Base-by-base conservation (phyloP, 2,797 vertebrate genomes). In the Euphonia xanthogaster region DNA sequence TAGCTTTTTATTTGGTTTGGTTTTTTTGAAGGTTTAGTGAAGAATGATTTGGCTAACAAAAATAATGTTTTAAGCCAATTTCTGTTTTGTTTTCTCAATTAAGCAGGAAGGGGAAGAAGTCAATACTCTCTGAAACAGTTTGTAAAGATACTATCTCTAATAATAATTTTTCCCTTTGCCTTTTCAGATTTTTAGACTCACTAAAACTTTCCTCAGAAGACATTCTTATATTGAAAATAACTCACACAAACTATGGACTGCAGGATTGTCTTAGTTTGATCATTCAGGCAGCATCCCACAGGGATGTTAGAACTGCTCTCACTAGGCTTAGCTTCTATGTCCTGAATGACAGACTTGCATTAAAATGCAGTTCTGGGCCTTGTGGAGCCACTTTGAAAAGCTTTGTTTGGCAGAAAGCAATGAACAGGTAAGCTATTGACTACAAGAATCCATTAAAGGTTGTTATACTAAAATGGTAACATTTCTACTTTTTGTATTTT, bases 241-340 rank as follows among this genome's bases (percentile, higher is more conserved):
- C 98, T 22, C 98, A 98, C 78, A 92, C 97, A 45, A 97, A 96
- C 20, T 96, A 81, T 14, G 98, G 98, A 9, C 97, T 99, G 82
- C 98, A 97, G 93, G 98, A 98, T 92, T 99, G 99, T 96, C 97
- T 99, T 91, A 96, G 96, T 91, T 97, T 98, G 87, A 97, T 99
- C 10, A 70, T 94, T 93, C 98, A 95, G 10, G 99, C 99, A 42
- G 94, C 88, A 19, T 98, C 98, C 68, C 99, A 99, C 97, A 95
- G 96, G 47, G 98, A 98, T 17, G 99, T 99, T 85, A 98, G 98
- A 88, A 97, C 98, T 58, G 98, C 98, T 90, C 96, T 99, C 81
- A 98, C 97, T 45, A 98, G 98, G 89, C 98, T 99, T 97, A 98
- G 97, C 76, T 98, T 99, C 94, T 99, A 99, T 92, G 91, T 99